Base-by-base conservation (phyloP, 2,888 invertebrate species). In the Tinea pellionella region DNA sequence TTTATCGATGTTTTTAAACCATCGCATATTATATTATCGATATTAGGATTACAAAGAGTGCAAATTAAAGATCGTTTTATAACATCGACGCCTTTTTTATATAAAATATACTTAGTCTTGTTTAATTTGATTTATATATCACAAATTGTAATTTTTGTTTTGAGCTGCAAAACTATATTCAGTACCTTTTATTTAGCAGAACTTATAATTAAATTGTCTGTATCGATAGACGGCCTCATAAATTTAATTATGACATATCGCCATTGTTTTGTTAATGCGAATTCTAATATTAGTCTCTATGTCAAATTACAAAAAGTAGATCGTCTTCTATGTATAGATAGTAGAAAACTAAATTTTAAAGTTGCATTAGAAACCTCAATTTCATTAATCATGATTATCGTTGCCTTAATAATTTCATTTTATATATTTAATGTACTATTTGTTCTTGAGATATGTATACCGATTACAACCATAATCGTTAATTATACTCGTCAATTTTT, bases 11-110 rank as follows among this genome's bases (percentile, higher is more conserved):
- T 74, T 41, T 81, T 80, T 59, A 66, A 64, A 63, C 71, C 73
- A 0, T 65, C 73, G 29, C 75, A 78, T 61, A 61, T 64, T 1
- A 42, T 72, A 2, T 72, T 75, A 63, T 65, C 61, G 1, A 15
- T 72, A 11, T 60, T 77, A 0, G 81, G 80, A 1, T 68, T 70
- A n/a, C 67, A 72, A 30, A 70, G 75, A 41, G 73, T 80, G 0
- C 64, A 70, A 12, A 67, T 80, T 2, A 65, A 75, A 55, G 65
- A 77, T 62, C 72, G 69, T 63, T 82, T 72, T 59, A 71, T 69
- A 0, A 78, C 78, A 1, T 58, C 67, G 1, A 66, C 75, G 0
- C 66, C 79, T 0, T 62, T 55, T 0, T 37, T 63, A 7, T 77
- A 75, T 62, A 67, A 66, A 60, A 24, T 66, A 1, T 79, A 77